Evolutionary conservation across 2,888 invertebrate genomes (phyloP), one percentile per base, ranked within the genome.

Genomic region (Apantesis nais): DNA sequence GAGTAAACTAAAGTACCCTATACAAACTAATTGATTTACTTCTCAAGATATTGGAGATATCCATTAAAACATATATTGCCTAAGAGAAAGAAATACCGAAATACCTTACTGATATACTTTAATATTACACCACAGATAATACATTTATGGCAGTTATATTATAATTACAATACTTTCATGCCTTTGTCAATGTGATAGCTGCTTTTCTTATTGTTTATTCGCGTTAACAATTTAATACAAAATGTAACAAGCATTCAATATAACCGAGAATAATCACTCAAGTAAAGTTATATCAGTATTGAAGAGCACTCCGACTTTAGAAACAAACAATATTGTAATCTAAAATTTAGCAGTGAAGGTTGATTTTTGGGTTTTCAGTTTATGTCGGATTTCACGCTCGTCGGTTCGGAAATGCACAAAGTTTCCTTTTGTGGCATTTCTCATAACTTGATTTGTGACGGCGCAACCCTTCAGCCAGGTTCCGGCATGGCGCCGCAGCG

Each of bases 371-470:
- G 69, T 74, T 67, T 66, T 72, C 71, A 66, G 79, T 80, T 81
- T 85, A 82, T 84, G 88, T 86, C 86, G 89, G 91, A 93, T 94
- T 93, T 93, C 92, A 94, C 90, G 93, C 92, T 93, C 89, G 92
- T 83, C 89, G 90, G 88, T 83, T 90, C 92, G 93, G 95, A 95
- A 94, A 94, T 94, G 93, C 94, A 92, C 92, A 91, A 94, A 95
- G 94, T 94, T 94, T 95, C 94, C 94, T 94, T 93, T 94, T 94
- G 94, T 94, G 94, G 94, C 91, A 89, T 90, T 91, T 92, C 91
- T 93, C 93, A 93, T 94, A 95, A 95, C 90, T 95, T 94, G 94
- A 95, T 95, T 95, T 95, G 95, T 94, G 93, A 93, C 92, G 88
- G 90, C 89, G 88, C 93, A 94, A 94, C 95, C 95, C 94, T 95